A percentile compares a stretch with the other conserved stretches of the same genome.
Evolutionary conservation across 2,888 invertebrate species (phyloP).

Genomic region (Xestia ashworthii): DNA sequence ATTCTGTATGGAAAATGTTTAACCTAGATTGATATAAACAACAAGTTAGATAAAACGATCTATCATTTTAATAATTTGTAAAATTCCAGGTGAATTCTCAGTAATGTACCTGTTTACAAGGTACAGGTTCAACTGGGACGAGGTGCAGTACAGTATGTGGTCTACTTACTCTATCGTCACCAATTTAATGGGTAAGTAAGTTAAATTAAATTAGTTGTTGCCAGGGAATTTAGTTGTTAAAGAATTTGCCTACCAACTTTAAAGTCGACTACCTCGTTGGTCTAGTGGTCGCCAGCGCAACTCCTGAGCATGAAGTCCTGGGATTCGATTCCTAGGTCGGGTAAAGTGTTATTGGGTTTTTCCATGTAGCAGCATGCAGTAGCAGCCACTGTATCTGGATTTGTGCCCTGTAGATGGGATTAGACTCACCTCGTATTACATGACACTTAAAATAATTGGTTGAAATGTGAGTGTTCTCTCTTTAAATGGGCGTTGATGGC

Average conservation of each 20-base stretch:
- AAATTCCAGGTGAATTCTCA: slow-evolving; percentile 89
- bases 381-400: neutral
- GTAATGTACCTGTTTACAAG: slow-evolving; percentile 90
- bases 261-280: neutral
- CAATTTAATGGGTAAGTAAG: slow-evolving; percentile 86
- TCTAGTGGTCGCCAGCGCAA: neutral
- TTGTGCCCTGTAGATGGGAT: neutral
- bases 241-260: neutral
- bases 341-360: neutral
- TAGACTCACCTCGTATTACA: neutral
- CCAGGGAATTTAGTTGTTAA: neutral
- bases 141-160: slow-evolving; percentile 90
- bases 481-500: too few species aligned
- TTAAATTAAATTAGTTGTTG: neutral
- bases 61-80: slow-evolving; percentile 1
- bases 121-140: slow-evolving; percentile 91
- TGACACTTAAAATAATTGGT: neutral
- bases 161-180: slow-evolving; percentile 90
- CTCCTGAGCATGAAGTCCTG: neutral
- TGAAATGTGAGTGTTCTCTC: too few species aligned
- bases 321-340: neutral
- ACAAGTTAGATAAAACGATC: neutral
- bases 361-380: too few species aligned
- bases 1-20: neutral
- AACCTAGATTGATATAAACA: slow-evolving; percentile 7